phyloP scores from a whole-genome alignment of 1,140 invertebrate genomes.

The Episyrphus balteatus region DNA sequence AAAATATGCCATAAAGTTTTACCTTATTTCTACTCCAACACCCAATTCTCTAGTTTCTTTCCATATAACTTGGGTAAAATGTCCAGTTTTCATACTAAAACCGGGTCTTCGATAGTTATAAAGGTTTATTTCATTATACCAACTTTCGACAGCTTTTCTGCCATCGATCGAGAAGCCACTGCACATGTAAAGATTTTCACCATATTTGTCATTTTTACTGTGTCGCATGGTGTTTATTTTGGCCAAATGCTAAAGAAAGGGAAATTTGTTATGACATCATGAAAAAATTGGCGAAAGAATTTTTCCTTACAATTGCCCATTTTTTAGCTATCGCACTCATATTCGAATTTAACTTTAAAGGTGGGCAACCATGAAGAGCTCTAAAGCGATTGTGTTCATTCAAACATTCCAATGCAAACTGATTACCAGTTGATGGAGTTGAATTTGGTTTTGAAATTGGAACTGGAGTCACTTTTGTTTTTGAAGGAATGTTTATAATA shows the following conservation, averaged over 20 bases:
- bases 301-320: no score
- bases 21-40: conserved; percentile 53
- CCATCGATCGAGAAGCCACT: conserved; percentile 45
- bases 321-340: no score
- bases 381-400: no score
- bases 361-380: no score
- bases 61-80: conserved; percentile 67
- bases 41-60: conserved; percentile 55
- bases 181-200: conserved; percentile 71
- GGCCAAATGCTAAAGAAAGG: conserved; percentile 12
- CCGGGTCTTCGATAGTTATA: conserved; percentile 50
- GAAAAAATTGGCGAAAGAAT: no score
- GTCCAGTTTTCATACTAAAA: conserved; percentile 49
- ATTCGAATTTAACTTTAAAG: no score
- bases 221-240: conserved; percentile 40
- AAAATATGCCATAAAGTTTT: no score
- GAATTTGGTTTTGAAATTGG: no score
- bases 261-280: not conserved
- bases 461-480: no score
- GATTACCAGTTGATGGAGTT: no score
- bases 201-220: conserved; percentile 60
- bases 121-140: conserved; percentile 49
- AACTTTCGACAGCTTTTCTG: conserved; percentile 46
- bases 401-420: no score
- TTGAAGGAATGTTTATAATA: no score